Evolutionary conservation across 2,797 vertebrate genomes (phyloP).

Genomic region (Melanotaenia pygmaea): DNA sequence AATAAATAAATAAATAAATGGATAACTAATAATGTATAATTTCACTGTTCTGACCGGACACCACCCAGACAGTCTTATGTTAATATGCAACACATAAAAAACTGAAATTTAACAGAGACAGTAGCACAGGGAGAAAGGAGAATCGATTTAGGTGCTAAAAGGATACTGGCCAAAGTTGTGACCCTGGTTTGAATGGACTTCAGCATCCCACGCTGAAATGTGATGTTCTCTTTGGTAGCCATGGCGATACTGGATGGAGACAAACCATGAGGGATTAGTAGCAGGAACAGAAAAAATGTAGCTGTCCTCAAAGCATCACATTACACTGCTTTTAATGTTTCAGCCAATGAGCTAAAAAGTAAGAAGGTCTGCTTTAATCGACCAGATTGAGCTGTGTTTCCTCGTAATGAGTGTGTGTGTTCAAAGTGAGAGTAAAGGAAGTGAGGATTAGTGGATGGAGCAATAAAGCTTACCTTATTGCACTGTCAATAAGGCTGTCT

Average conservation of each 20-base stretch:
- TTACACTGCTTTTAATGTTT: constrained; percentile 22
- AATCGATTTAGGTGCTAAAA: constrained; percentile 66
- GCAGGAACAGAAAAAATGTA: constrained; percentile 10
- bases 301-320: constrained; percentile 22
- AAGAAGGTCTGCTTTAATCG: constrained; percentile 25
- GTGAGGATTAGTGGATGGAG: constrained; percentile 5
- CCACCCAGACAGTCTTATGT: neutral
- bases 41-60: constrained; percentile 7
- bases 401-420: constrained; percentile 23
- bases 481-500: constrained; percentile 70
- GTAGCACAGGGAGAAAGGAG: neutral
- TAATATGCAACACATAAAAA: neutral
- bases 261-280: constrained; percentile 38
- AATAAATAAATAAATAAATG: constrained; percentile 19
- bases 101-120: neutral
- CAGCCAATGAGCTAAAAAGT: constrained; percentile 18
- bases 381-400: constrained; percentile 23
- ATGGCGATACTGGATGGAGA: constrained; percentile 90
- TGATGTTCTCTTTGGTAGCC: constrained; percentile 98
- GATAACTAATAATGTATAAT: constrained; percentile 18
- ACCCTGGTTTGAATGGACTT: constrained; percentile 97
- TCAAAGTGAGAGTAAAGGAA: constrained; percentile 23
- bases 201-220: constrained; percentile 93
- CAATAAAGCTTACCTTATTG: constrained; percentile 74
- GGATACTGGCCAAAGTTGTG: constrained; percentile 99